phyloP scores from a whole-genome alignment of 2,888 invertebrate genomes.

The Camptogramma bilineatum region DNA sequence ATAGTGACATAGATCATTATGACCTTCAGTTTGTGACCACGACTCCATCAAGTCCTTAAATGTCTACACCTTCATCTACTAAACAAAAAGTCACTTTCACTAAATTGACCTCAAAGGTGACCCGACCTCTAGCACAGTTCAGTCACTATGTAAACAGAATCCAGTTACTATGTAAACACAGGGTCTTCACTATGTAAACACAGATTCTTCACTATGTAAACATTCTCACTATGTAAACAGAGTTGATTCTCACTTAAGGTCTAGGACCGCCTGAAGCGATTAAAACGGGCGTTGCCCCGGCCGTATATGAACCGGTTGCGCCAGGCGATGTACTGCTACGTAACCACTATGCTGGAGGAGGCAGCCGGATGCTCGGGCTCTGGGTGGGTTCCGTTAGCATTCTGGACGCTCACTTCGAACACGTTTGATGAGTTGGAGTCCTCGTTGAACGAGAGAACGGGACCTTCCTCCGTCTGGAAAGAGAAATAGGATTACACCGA shows the following conservation, averaged over 20 bases:
- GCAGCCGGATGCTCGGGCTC: slow-evolving; percentile 55
- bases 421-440: slow-evolving; percentile 80
- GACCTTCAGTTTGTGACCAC: background rate
- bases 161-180: too few relatives aligned
- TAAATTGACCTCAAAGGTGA: slow-evolving; percentile 2
- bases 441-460: slow-evolving; percentile 75
- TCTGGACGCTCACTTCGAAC: slow-evolving; percentile 71
- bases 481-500: slow-evolving; percentile 19
- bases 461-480: slow-evolving; percentile 75
- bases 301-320: slow-evolving; percentile 77
- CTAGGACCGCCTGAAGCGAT: slow-evolving; percentile 32
- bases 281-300: slow-evolving; percentile 55
- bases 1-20: too few relatives aligned
- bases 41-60: background rate
- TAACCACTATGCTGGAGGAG: slow-evolving; percentile 69
- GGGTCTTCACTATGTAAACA: too few relatives aligned
- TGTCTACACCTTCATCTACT: background rate
- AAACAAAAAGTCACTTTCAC: background rate
- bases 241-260: slow-evolving; percentile 20
- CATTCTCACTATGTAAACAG: background rate
- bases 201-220: too few relatives aligned
- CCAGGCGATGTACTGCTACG: slow-evolving; percentile 81
- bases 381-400: slow-evolving; percentile 45
- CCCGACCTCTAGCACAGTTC: slow-evolving; percentile 4
- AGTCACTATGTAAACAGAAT: background rate